Base-by-base conservation (phyloP, 53 echinoderm and acorn worm genomes). In the Astropecten irregularis region DNA sequence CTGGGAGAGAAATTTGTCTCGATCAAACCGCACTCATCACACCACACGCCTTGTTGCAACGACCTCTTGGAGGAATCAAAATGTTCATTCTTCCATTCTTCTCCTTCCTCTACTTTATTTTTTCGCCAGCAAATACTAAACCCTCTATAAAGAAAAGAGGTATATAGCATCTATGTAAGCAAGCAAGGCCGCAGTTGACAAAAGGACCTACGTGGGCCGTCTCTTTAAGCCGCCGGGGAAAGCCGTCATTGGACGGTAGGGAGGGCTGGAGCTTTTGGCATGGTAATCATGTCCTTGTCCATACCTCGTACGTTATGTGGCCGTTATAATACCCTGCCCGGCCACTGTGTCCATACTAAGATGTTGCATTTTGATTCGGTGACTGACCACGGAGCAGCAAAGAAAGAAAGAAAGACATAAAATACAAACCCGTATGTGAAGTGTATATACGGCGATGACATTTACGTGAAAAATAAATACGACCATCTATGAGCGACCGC, bases 381-480 rank as follows among this genome's bases (percentile, higher is more conserved):
- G 13, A 44, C 13, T 44, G 19, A 27, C 23, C 42, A 54, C 54
- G 22, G 25, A 11, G 7, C 14, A 40, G 64, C 64, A 64, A 4
- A 40, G 42, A 39, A 15, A 30, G 32, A 33, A 39, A 33, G 32
- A 33, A 22, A 33, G 40, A 40, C 34, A 40, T n/a, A 40, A 58
- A 19, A 49, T 4, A 63, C 13, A 26, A 23, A 58, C 5, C 28
- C 27, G 76, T 18, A 63, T 63, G 63, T 63, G 32, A 33, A 63
- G 30, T 29, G n/a, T n/a, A n/a, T n/a, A n/a, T 39, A 66, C 9
- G 76, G 28, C 55, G 76, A 76, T 76, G 33, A 61, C 79, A 76
- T 76, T 76, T 62, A 79, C 79, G 61, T 79, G 32, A 47, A 76
- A 60, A 79, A 79, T 61, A 40, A 77, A 44, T 46, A 44, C 5